Conservation (phyloP, 1,140 invertebrate species). For the Piezodorus guildinii region DNA sequence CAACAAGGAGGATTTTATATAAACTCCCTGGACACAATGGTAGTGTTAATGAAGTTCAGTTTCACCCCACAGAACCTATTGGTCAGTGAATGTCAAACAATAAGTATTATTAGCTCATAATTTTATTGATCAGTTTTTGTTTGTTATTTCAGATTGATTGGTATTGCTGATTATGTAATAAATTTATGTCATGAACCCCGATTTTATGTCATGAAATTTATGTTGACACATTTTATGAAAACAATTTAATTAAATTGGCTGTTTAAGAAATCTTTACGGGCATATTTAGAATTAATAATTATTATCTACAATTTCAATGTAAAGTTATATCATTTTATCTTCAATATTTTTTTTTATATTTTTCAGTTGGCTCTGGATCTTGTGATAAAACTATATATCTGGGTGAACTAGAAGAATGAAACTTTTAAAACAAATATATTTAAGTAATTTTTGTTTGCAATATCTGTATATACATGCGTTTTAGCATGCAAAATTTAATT, state of each 20-base stretch:
- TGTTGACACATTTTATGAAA: too few relatives aligned
- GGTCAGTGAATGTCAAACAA: constrained; percentile 38
- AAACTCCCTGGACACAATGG: constrained; percentile 97
- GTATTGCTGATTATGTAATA: not conserved
- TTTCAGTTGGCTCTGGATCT: constrained; percentile 77
- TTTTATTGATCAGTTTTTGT: too few relatives aligned
- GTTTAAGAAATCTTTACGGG: too few relatives aligned
- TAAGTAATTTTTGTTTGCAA: not conserved
- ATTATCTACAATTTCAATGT: not conserved
- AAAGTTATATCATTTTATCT: not conserved
- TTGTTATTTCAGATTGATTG: too few relatives aligned
- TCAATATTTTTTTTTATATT: constrained; percentile 29
- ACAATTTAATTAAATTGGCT: too few relatives aligned
- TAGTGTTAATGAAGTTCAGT: constrained; percentile 91
- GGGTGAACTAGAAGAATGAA: constrained; percentile 73
- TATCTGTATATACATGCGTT: not conserved
- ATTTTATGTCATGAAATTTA: too few relatives aligned
- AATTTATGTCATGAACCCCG: too few relatives aligned
- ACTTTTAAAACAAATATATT: not conserved
- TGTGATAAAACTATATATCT: constrained; percentile 94
- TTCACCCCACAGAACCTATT: constrained; percentile 91
- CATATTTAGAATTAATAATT: too few relatives aligned
- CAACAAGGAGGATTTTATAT: constrained; percentile 79
- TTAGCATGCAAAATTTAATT: not conserved
- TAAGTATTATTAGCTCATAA: not conserved